A percentile compares a stretch with the other conserved stretches of the same genome.
phyloP scores from a whole-genome alignment of 2,797 vertebrate species.

The Chaetophractus vellerosus region DNA sequence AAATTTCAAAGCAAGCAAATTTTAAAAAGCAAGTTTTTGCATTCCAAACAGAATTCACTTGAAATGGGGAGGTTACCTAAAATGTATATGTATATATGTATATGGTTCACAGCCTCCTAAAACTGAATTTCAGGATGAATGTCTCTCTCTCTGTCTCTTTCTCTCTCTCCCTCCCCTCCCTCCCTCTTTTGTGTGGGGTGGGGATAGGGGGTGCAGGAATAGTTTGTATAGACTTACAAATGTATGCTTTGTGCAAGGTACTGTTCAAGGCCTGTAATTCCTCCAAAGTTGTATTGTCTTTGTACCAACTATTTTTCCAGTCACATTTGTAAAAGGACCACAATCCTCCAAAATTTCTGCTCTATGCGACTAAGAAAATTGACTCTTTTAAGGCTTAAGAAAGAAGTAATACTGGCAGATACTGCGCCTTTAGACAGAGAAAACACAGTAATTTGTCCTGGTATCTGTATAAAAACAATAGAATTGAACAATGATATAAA shows the following conservation, averaged over 20 bases:
- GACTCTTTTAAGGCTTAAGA: not conserved
- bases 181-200: too few relatives aligned
- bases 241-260: not conserved
- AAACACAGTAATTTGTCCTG: not conserved
- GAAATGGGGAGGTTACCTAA: not conserved
- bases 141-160: not conserved
- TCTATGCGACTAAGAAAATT: slow-evolving; percentile 20
- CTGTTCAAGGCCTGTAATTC: not conserved
- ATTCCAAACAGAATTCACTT: slow-evolving; percentile 14
- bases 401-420: not conserved
- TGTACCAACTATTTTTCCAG: slow-evolving; percentile 6
- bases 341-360: not conserved
- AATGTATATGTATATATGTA: not conserved
- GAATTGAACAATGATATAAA: not conserved
- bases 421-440: not conserved
- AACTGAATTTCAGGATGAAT: not conserved
- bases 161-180: too few relatives aligned
- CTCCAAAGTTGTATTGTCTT: not conserved
- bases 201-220: not conserved
- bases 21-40: slow-evolving; percentile 4
- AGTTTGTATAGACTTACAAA: not conserved
- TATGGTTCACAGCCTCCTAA: not conserved
- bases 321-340: not conserved
- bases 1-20: not conserved
- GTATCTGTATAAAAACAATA: not conserved